Percentiles rank a stretch among this genome's conserved stretches.
Conservation (phyloP, 2,888 invertebrate species). For the Meloe dianella region DNA sequence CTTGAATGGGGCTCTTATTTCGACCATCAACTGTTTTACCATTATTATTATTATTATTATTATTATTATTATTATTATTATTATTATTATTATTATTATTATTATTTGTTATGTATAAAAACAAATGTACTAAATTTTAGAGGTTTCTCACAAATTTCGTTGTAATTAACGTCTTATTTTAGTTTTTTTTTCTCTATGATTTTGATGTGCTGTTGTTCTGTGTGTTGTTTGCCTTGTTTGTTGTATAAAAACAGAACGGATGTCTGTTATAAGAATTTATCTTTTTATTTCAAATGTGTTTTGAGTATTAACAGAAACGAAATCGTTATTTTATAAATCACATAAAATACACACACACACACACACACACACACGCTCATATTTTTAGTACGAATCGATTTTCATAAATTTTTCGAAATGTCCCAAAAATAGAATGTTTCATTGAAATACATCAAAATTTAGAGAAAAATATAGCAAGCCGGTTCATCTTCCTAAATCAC, state of each 20-base stretch:
- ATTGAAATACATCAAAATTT: too few relatives aligned
- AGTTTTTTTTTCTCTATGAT: neutral
- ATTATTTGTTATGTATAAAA: too few relatives aligned
- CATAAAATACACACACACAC: neutral
- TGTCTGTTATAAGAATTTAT: slow-evolving; percentile 36
- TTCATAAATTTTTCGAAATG: neutral
- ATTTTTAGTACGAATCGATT: neutral
- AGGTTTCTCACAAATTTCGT: neutral
- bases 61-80: neutral
- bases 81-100: too few relatives aligned
- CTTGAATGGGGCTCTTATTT: neutral
- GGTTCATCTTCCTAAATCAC: too few relatives aligned
- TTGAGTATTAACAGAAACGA: slow-evolving; percentile 35
- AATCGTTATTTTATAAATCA: slow-evolving; percentile 7
- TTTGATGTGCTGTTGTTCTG: neutral
- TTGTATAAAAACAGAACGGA: slow-evolving; percentile 35
- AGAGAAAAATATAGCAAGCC: too few relatives aligned
- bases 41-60: neutral
- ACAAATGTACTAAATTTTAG: too few relatives aligned
- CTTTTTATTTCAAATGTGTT: slow-evolving; percentile 41
- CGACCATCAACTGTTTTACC: neutral
- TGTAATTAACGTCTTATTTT: neutral
- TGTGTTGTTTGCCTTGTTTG: neutral
- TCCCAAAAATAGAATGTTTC: too few relatives aligned
- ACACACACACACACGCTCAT: neutral